Evolutionary conservation across 2,888 invertebrate species (phyloP), one percentile per base, ranked within the genome.

Genomic region (Acleris sparsana): DNA sequence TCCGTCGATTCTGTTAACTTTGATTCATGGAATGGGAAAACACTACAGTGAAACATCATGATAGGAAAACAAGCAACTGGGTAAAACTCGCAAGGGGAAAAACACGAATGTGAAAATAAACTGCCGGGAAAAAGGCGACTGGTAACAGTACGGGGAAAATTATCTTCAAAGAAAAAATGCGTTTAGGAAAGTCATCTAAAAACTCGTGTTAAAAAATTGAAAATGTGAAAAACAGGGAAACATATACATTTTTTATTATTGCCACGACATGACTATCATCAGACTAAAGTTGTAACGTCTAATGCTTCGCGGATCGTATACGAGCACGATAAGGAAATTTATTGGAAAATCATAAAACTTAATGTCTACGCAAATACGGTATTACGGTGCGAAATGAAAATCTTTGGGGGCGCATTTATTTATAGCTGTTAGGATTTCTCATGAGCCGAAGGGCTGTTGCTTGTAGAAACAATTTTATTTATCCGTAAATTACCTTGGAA

Each of bases 271-370:
- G 39, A 39, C 33, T 39, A 20, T 16, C 11, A 20, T 16, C 11
- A 16, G 25, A 29, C 58, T 18, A 48, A 49, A 58, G 17, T 17
- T 11, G 48, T 17, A 22, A 48, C n/a, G 18, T 48, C 48, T 25
- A 25, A 33, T 39, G 39, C 13, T 4, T 39, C 39, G 39, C 39
- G 13, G 53, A 29, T 20, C 29, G n/a, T 57, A 71, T 70, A 73
- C 75, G 39, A 70, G 63, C 62, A 69, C 71, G 71, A 73, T 76
- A 70, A 72, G 64, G 70, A 72, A 75, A 75, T 75, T 75, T 78
- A 80, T 81, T 76, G 75, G 71, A 74, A 78, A 76, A 61, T 59
- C 71, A 71, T 78, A 74, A 75, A 78, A 73, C 70, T 70, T 77
- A 75, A 77, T 73, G 73, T 62, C 69, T 70, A 71, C 70, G 70